Base-by-base conservation (phyloP, 1,140 invertebrate species). In the Drosophila repleta region DNA sequence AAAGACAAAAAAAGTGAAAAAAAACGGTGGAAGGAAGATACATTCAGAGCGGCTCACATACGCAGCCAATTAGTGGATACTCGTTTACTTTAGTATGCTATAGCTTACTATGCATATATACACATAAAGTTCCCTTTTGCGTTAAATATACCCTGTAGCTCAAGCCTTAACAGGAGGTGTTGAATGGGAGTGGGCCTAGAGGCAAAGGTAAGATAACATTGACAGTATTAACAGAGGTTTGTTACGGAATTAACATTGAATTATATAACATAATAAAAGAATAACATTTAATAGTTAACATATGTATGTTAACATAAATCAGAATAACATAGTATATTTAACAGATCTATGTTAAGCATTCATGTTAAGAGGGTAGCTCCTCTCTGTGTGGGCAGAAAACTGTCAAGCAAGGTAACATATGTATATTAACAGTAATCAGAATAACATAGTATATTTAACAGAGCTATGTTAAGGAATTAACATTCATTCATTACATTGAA, bases 11-110 rank as follows among this genome's bases (percentile, higher is more conserved):
- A 55, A 39, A 29, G 4, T 4, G 24, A 24, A 24, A 6, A 15
- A 53, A 32, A 46, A 64, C 18, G n/a, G n/a, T 3, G 18, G 26
- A 49, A 26, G 15, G 43, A 21, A 46, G 66, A 69, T 74, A 74
- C 58, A 64, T 26, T 61, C n/a, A 35, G 15, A 57, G 67, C 29
- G 52, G 21, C 67, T 41, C 52, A 51, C 52, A 55, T 57, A 48
- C 37, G 37, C 62, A 51, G 62, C 63, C 53, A 66, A 64, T 64
- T 65, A 65, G 62, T 37, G 62, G 29, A 35, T 56, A 65, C 41
- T 18, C 41, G 52, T 45, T 57, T 57, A 57, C 24, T 57, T 17
- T 45, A n/a, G 35, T 55, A 41, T 17, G 7, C 48, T 26, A 18
- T 18, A 29, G 10, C 49, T 6, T 67, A 51, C 37, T 26, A 49